Percentiles rank a stretch among this genome's conserved stretches.
Evolutionary conservation across 2,797 vertebrate species (phyloP).

Genomic region (Eutrigla gurnardus): DNA sequence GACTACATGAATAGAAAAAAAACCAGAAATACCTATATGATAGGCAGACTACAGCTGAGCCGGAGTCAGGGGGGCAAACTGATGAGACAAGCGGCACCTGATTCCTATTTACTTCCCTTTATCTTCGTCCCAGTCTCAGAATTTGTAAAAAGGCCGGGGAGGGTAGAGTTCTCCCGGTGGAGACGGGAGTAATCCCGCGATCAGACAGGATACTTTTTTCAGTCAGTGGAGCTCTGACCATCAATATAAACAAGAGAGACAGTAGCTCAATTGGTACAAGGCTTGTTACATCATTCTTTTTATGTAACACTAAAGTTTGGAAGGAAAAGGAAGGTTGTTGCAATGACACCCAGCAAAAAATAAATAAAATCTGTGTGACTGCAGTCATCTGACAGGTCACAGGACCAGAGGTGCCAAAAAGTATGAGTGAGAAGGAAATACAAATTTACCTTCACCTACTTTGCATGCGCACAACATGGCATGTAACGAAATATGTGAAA

Average conservation of each 20-base stretch:
- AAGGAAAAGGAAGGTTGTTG: not conserved
- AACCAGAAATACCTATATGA: conserved; percentile 15
- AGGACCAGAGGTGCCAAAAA: not conserved
- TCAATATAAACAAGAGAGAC: conserved; percentile 1
- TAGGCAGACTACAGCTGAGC: conserved; percentile 8
- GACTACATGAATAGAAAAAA: conserved; percentile 19
- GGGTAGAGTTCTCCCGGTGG: not conserved
- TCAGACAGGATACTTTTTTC: conserved; percentile 8
- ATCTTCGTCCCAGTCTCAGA: conserved; percentile 14
- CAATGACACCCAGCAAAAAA: not conserved
- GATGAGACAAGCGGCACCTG: conserved; percentile 19
- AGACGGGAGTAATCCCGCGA: conserved; percentile 3
- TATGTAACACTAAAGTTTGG: conserved; percentile 8
- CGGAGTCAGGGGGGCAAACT: not conserved
- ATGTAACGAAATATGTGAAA: not conserved
- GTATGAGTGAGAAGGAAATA: not conserved
- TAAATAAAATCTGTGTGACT: not conserved
- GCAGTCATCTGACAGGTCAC: conserved; percentile 4
- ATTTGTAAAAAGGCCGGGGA: not conserved
- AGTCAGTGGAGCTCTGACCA: not conserved
- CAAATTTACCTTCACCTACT: not conserved
- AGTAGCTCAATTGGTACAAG: not conserved
- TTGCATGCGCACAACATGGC: not conserved
- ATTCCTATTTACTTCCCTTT: conserved; percentile 32
- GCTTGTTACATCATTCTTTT: conserved; percentile 18